Evolutionary conservation across 1,140 invertebrate species (phyloP), one percentile per base, ranked within the genome.

Genomic region (Drosophila fuyamai): DNA sequence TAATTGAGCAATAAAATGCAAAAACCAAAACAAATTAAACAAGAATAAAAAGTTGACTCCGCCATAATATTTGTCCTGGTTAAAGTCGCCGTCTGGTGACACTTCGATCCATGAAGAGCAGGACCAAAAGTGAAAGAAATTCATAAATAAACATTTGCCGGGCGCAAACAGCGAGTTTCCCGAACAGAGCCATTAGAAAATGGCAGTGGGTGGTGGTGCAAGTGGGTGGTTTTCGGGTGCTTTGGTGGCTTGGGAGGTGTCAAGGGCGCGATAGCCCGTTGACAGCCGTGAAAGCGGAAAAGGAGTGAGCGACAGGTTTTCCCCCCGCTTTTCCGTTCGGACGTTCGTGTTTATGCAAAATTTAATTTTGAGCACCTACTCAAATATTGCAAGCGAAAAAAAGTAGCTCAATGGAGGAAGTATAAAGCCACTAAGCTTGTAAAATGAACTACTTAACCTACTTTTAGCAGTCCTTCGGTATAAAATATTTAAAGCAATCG

Each of bases 1-100:
- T 86, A 88, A 86, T 88, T 83, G 72, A 51, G 65, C 68, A 32
- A 50, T 58, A 74, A 77, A 71, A 76, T 72, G 71, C 60, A 56
- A 76, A 54, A 60, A 55, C 51, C 76, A 62, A 70, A 76, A 67
- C 46, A 82, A 79, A 88, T 76, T 77, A 74, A 82, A 88, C 59
- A 23, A 36, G 63, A 61, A 63, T 66, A 57, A 61, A 66, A 68
- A 76, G 23, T 48, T 48, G 40, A 46, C 50, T 18, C 16, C n/a
- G 29, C 29, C 48, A 71, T 38, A 58, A 55, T 59, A 56, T 76
- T 58, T 76, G 54, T 38, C 53, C 14, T 35, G 41, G 41, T 48
- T 43, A 59, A 29, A 77, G 44, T 8, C 43, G 10, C 13, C 8
- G 23, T 58, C 43, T 48, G 27, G 43, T 57, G 53, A 78, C 66